phyloP scores from a whole-genome alignment of 2,888 invertebrate genomes.

The Harpagoxenus sublaevis region DNA sequence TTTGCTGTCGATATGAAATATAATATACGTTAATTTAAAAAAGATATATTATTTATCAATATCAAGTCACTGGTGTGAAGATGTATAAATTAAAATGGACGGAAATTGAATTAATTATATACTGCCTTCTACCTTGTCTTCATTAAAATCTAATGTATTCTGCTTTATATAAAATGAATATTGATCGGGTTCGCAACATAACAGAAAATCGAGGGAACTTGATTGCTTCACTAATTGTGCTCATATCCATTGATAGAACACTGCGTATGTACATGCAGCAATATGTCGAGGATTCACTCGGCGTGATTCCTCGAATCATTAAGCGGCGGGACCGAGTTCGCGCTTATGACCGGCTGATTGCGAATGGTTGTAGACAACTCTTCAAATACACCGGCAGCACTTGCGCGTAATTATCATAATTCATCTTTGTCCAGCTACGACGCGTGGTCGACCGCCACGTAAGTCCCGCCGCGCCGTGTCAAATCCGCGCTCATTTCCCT shows the following conservation, averaged over 20 bases:
- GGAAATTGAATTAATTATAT: slow-evolving; percentile 20
- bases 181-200: neutral
- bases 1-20: neutral
- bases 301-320: slow-evolving; percentile 80
- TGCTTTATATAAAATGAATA: slow-evolving; percentile 15
- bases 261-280: neutral
- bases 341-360: slow-evolving; percentile 65
- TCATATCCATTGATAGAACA: neutral
- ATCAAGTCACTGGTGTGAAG: neutral
- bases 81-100: neutral
- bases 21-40: slow-evolving; percentile 3
- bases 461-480: slow-evolving; percentile 51
- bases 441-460: slow-evolving; percentile 7
- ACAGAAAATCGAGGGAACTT: slow-evolving; percentile 9
- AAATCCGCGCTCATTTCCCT: slow-evolving; percentile 25
- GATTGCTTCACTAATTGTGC: neutral
- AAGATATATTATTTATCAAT: neutral
- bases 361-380: slow-evolving; percentile 62
- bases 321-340: slow-evolving; percentile 64
- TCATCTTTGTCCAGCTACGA: slow-evolving; percentile 72
- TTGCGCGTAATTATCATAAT: slow-evolving; percentile 82
- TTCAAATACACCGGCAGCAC: slow-evolving; percentile 75
- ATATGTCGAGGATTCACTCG: slow-evolving; percentile 39
- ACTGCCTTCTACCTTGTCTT: neutral
- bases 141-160: slow-evolving; percentile 28